Conservation (phyloP, 2,797 vertebrate genomes). For the Dallia pectoralis region DNA sequence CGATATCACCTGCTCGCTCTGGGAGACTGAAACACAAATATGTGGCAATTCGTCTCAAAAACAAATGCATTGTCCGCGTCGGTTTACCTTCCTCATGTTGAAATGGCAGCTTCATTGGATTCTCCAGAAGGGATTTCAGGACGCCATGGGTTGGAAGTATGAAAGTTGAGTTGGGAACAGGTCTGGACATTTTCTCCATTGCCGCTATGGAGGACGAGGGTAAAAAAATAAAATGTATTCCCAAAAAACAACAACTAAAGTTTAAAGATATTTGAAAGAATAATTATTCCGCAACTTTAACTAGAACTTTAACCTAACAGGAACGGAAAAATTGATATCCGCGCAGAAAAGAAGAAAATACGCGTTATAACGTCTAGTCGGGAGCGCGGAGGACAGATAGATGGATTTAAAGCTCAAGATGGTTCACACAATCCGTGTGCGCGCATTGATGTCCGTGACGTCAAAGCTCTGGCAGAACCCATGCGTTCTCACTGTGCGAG, state of each 20-base stretch:
- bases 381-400: not conserved
- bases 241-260: constrained; percentile 12
- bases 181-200: constrained; percentile 90
- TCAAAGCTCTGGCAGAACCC: constrained; percentile 44
- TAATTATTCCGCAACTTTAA: constrained; percentile 7
- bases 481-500: constrained; percentile 25
- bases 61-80: not conserved
- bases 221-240: constrained; percentile 11
- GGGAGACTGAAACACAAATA: not conserved
- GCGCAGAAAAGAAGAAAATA: constrained; percentile 18
- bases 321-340: constrained; percentile 19
- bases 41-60: not conserved
- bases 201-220: constrained; percentile 6
- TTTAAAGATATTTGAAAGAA: constrained; percentile 4
- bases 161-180: constrained; percentile 85
- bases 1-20: not conserved
- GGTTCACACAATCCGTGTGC: constrained; percentile 68
- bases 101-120: constrained; percentile 92
- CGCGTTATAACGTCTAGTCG: constrained; percentile 18
- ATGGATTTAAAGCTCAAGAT: constrained; percentile 13
- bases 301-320: not conserved
- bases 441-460: constrained; percentile 59
- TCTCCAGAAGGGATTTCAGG: constrained; percentile 95
- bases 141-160: constrained; percentile 93
- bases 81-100: constrained; percentile 90